These are phyloP conservation scores for Andrena flavipes DNA, from an alignment of 2,888 invertebrate species.

Conservation along the genomic window DNA sequence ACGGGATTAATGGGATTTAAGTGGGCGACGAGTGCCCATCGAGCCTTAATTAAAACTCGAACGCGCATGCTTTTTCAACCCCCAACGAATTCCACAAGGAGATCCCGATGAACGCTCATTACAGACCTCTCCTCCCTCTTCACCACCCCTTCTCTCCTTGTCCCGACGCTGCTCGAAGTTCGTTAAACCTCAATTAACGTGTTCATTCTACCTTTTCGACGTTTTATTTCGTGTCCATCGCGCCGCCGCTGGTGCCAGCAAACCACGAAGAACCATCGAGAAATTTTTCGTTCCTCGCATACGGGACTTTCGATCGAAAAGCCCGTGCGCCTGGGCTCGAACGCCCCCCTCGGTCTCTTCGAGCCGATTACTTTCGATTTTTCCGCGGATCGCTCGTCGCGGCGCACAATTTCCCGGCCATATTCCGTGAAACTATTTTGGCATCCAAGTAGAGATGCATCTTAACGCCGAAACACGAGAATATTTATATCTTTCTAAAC, in stretches of 20 bases:
- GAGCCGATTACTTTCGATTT: conserved; percentile 36
- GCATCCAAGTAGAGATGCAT: background rate
- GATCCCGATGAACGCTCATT: conserved; percentile 23
- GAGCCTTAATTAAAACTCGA: conserved; percentile 21
- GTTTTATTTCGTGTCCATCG: conserved; percentile 73
- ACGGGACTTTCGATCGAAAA: conserved; percentile 22
- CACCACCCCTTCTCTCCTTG: background rate
- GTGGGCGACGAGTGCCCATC: conserved; percentile 9
- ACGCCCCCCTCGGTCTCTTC: too few relatives aligned
- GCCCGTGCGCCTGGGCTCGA: background rate
- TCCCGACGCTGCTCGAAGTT: conserved; percentile 35
- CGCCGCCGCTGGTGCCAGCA: conserved; percentile 74
- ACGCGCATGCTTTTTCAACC: conserved; percentile 12
- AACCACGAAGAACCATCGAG: conserved; percentile 73
- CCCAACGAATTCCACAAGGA: background rate
- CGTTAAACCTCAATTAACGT: conserved; percentile 54
- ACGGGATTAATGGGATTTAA: conserved; percentile 12
- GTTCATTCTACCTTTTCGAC: conserved; percentile 68
- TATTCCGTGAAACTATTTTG: conserved; percentile 10
- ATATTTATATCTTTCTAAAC: background rate
- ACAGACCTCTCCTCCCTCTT: background rate
- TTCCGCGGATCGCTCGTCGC: conserved; percentile 30
- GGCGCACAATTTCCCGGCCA: conserved; percentile 1
- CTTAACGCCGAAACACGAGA: background rate
- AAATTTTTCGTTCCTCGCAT: conserved; percentile 25